These are phyloP conservation scores for Electrophaes corylata DNA, from an alignment of 2,888 invertebrate species.

Conservation along the genomic window DNA sequence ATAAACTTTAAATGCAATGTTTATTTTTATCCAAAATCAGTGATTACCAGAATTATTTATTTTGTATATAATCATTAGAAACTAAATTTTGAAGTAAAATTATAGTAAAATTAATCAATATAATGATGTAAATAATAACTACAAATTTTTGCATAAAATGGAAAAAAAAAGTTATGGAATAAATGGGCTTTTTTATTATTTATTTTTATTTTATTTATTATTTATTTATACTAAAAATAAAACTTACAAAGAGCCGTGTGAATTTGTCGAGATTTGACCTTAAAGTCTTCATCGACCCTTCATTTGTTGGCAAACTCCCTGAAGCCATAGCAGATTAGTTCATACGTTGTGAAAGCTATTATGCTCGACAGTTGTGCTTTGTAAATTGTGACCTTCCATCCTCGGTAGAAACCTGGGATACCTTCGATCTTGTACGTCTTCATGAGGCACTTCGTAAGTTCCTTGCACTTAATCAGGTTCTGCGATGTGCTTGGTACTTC, in stretches of 20 bases:
- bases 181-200: no score
- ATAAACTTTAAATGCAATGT: no score
- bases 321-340: constrained; percentile 58
- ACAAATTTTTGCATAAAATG: no score
- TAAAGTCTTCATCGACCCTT: neutral
- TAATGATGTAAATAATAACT: no score
- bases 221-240: no score
- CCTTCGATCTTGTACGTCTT: constrained; percentile 57
- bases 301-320: constrained; percentile 45
- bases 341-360: constrained; percentile 66
- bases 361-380: constrained; percentile 69
- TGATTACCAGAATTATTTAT: no score
- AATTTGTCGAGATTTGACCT: neutral
- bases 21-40: no score
- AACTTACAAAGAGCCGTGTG: neutral
- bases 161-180: no score
- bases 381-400: constrained; percentile 63
- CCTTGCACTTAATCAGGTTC: constrained; percentile 54
- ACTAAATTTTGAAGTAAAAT: no score
- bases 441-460: constrained; percentile 52
- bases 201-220: no score
- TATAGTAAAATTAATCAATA: no score
- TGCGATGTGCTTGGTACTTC: constrained; percentile 51
- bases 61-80: no score
- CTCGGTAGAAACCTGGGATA: constrained; percentile 59